Conservation (phyloP, 2,113 vertebrate genomes). For the Sylvicapra grimmia region DNA sequence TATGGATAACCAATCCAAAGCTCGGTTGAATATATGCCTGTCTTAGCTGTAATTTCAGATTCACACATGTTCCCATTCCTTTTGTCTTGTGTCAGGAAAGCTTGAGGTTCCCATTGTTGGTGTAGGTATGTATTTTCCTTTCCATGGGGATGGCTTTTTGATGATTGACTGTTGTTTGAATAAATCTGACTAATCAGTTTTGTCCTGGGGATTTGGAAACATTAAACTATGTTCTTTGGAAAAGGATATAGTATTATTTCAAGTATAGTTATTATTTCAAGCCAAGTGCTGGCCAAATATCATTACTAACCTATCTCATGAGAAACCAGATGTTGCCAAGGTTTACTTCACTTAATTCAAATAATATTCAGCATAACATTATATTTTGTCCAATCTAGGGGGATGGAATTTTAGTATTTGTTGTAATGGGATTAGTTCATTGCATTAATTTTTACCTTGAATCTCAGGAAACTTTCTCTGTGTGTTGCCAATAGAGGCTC, state of each 20-base stretch:
- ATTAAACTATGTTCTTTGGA: conserved; percentile 28
- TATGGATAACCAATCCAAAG: neutral
- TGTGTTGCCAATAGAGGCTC: neutral
- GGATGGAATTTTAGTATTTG: conserved; percentile 7
- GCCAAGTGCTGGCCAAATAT: neutral
- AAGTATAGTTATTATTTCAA: conserved; percentile 38
- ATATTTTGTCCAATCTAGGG: neutral
- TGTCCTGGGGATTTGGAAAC: conserved; percentile 10
- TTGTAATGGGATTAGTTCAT: neutral
- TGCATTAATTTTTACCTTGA: neutral
- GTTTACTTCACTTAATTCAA: conserved; percentile 40
- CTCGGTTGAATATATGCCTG: neutral
- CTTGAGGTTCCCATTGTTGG: neutral
- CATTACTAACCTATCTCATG: conserved; percentile 30
- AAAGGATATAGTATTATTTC: conserved; percentile 16
- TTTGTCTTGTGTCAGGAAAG: neutral
- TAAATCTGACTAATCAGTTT: conserved; percentile 2
- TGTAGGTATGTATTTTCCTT: neutral
- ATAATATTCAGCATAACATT: conserved; percentile 20
- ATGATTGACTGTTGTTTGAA: conserved; percentile 33
- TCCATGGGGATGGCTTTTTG: neutral
- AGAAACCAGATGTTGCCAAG: conserved; percentile 39
- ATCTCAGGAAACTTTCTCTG: neutral
- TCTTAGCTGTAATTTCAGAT: neutral
- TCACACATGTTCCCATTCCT: neutral